Evolutionary conservation across 2,888 invertebrate species (phyloP).

Genomic region (Drosophila kuntzei): DNA sequence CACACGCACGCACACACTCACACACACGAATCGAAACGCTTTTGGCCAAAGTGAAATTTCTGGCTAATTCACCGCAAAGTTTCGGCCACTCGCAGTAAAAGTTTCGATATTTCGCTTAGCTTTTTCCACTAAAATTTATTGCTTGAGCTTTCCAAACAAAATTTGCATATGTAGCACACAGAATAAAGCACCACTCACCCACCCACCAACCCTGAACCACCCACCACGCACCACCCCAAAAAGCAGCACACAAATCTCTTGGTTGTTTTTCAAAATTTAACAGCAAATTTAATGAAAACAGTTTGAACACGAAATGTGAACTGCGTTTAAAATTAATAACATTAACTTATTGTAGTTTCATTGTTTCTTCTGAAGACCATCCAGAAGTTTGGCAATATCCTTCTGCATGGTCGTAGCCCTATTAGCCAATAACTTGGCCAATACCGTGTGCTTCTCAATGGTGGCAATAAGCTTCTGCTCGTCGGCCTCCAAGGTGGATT

Average conservation of each 20-base stretch:
- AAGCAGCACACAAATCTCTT: slow-evolving; percentile 2
- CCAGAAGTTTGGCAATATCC: slow-evolving; percentile 55
- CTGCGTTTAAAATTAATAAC: slow-evolving; percentile 15
- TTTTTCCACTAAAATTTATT: slow-evolving; percentile 59
- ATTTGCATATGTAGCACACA: slow-evolving; percentile 57
- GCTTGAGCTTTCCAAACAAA: slow-evolving; percentile 49
- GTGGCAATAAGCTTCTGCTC: slow-evolving; percentile 34
- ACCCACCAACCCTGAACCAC: neutral
- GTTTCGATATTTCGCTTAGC: slow-evolving; percentile 68
- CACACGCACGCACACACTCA: slow-evolving; percentile 15
- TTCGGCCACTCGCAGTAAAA: slow-evolving; percentile 57
- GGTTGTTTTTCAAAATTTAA: slow-evolving; percentile 42
- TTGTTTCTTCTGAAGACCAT: slow-evolving; percentile 32
- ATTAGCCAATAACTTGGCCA: slow-evolving; percentile 59
- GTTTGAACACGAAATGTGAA: slow-evolving; percentile 31
- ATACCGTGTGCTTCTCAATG: slow-evolving; percentile 61
- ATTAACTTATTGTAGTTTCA: neutral
- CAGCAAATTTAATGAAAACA: slow-evolving; percentile 68
- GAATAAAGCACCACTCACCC: neutral
- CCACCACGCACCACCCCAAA: neutral
- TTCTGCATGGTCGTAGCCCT: slow-evolving; percentile 53
- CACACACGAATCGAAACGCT: slow-evolving; percentile 13
- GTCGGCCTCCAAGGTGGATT: neutral
- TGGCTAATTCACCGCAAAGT: slow-evolving; percentile 64
- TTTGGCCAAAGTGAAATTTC: slow-evolving; percentile 54